A percentile compares a stretch with the other conserved stretches of the same genome.
Conservation (phyloP, 2,113 vertebrate species). For the Nerophis lumbriciformis region DNA sequence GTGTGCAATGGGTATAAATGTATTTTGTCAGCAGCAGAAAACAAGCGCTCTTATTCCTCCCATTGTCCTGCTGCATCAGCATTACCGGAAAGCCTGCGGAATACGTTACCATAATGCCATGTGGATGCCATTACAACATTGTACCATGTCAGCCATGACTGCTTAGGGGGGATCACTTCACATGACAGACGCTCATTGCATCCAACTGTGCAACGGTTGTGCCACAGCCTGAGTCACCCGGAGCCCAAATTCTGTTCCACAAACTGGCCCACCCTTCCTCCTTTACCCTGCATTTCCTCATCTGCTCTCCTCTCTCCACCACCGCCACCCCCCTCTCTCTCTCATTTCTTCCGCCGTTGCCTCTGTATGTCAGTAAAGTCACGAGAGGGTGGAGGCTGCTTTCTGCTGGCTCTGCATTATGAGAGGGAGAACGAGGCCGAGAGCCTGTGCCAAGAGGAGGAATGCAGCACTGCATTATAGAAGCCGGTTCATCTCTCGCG, state of each 20-base stretch:
- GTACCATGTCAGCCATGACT: slow-evolving; percentile 26
- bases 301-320: slow-evolving; percentile 36
- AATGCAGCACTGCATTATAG: slow-evolving; percentile 75
- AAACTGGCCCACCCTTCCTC: slow-evolving; percentile 45
- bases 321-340: slow-evolving; percentile 49
- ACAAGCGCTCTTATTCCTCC: slow-evolving; percentile 37
- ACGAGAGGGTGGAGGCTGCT: slow-evolving; percentile 47
- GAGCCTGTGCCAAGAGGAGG: slow-evolving; percentile 71
- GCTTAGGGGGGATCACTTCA: slow-evolving; percentile 12
- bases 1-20: slow-evolving; percentile 26
- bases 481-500: slow-evolving; percentile 49
- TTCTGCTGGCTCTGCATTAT: slow-evolving; percentile 76
- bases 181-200: slow-evolving; percentile 31
- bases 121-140: slow-evolving; percentile 24
- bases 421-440: slow-evolving; percentile 56
- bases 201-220: slow-evolving; percentile 31
- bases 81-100: slow-evolving; percentile 40
- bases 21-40: slow-evolving; percentile 28
- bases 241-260: slow-evolving; percentile 35
- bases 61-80: slow-evolving; percentile 52
- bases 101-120: slow-evolving; percentile 34
- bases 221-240: slow-evolving; percentile 22
- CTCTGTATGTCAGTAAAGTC: slow-evolving; percentile 63
- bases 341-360: slow-evolving; percentile 54
- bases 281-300: slow-evolving; percentile 28